A percentile compares a stretch with the other conserved stretches of the same genome.
These are phyloP conservation scores for Callaeas wilsoni DNA, from an alignment of 2,113 vertebrate species.

Conservation along the genomic window DNA sequence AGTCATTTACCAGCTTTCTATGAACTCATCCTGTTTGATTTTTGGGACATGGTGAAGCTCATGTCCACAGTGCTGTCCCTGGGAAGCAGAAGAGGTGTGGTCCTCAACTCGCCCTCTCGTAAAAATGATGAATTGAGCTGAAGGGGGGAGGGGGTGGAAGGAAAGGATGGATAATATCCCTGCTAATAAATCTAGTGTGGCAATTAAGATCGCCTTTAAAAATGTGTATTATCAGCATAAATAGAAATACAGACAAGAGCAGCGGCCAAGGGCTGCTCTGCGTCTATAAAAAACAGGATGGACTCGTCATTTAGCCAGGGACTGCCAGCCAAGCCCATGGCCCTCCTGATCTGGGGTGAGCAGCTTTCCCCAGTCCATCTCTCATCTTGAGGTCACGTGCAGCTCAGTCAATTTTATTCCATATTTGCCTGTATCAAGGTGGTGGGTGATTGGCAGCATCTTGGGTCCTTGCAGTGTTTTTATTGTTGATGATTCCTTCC, in stretches of 20 bases:
- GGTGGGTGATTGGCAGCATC: not conserved
- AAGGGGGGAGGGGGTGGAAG: not conserved
- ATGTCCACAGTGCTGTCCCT: not conserved
- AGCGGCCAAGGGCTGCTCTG: not conserved
- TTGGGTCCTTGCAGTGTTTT: not conserved
- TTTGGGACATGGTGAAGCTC: not conserved
- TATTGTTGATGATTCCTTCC: not conserved
- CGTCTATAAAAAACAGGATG: constrained; percentile 26
- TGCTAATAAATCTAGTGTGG: not conserved
- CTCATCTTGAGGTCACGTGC: not conserved
- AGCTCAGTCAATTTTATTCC: not conserved
- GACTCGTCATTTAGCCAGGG: not conserved
- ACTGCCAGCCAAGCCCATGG: not conserved
- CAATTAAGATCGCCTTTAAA: not conserved
- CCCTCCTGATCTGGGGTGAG: not conserved
- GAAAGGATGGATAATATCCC: not conserved
- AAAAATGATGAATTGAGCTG: not conserved
- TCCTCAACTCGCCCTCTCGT: not conserved
- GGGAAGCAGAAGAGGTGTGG: not conserved
- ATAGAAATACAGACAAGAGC: not conserved
- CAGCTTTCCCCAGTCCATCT: not conserved
- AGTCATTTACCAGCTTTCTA: not conserved
- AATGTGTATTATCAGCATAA: constrained; percentile 43
- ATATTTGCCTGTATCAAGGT: not conserved
- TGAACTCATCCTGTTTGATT: not conserved